Evolutionary conservation across 2,888 invertebrate genomes (phyloP).

Genomic region (Pimpla rufipes): DNA sequence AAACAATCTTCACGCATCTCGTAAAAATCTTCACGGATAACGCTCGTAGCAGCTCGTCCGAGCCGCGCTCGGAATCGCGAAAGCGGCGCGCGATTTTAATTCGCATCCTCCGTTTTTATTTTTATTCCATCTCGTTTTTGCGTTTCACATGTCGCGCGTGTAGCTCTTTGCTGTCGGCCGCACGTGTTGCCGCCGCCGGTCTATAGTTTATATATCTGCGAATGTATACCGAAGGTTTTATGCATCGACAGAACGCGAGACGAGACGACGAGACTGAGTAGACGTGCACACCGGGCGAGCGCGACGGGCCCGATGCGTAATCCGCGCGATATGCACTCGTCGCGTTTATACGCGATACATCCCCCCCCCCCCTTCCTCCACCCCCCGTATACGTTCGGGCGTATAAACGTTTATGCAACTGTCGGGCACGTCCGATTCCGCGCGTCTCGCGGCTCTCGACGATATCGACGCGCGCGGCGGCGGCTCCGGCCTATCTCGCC

Average conservation of each 20-base stretch:
- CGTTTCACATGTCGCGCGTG: slow-evolving; percentile 72
- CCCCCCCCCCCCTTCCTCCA: not conserved
- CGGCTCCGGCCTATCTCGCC: slow-evolving; percentile 58
- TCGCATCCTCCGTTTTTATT: slow-evolving; percentile 23
- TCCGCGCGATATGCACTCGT: slow-evolving; percentile 38
- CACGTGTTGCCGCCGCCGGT: slow-evolving; percentile 71
- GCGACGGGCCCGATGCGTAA: slow-evolving; percentile 72
- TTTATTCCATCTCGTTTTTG: slow-evolving; percentile 55
- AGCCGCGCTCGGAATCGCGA: not conserved
- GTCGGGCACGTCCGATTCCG: slow-evolving; percentile 30
- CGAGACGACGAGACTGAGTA: slow-evolving; percentile 58
- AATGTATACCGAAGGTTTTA: slow-evolving; percentile 30
- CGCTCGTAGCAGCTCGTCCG: not conserved
- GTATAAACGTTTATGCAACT: slow-evolving; percentile 66
- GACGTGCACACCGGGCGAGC: slow-evolving; percentile 59
- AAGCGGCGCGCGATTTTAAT: not conserved
- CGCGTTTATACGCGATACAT: slow-evolving; percentile 55
- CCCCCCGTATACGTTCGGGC: slow-evolving; percentile 35
- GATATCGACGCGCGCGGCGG: slow-evolving; percentile 44
- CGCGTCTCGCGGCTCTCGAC: slow-evolving; percentile 13
- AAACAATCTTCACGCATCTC: no score
- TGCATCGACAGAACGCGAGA: slow-evolving; percentile 39
- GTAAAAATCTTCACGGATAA: no score
- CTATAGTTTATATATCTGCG: slow-evolving; percentile 54
- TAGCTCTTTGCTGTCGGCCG: slow-evolving; percentile 71